Evolutionary conservation across 2,888 invertebrate genomes (phyloP).

Genomic region (Balanococcus diminutus): DNA sequence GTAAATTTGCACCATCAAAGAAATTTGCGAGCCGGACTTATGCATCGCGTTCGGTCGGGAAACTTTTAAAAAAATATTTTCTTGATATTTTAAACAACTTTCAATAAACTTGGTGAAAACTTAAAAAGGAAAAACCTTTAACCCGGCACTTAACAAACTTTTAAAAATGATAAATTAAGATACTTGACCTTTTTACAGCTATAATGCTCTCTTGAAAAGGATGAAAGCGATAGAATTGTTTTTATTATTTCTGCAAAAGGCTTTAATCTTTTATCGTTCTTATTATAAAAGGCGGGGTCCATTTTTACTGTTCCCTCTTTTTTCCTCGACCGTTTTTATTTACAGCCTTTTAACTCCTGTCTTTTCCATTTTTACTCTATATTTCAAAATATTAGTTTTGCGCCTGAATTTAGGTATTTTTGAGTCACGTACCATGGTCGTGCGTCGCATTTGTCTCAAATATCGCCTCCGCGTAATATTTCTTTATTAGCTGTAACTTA

Average conservation of each 20-base stretch:
- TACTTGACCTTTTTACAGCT: conserved; percentile 50
- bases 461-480: conserved; percentile 18
- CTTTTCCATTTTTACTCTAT: conserved; percentile 51
- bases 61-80: background rate
- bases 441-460: conserved; percentile 40
- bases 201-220: conserved; percentile 47
- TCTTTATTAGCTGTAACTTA: conserved; percentile 23
- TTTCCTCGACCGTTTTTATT: conserved; percentile 39
- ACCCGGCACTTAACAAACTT: conserved; percentile 50
- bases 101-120: conserved; percentile 5
- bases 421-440: conserved; percentile 43
- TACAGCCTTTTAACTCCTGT: conserved; percentile 51
- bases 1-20: background rate
- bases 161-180: conserved; percentile 52
- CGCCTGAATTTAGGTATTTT: conserved; percentile 46
- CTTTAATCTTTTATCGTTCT: conserved; percentile 51
- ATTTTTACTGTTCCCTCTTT: conserved; percentile 20
- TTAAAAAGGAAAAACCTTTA: conserved; percentile 38
- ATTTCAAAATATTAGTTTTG: conserved; percentile 51
- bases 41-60: background rate
- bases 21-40: background rate
- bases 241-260: conserved; percentile 50
- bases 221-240: conserved; percentile 52
- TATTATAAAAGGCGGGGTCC: conserved; percentile 47
- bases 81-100: conserved; percentile 31